phyloP scores from a whole-genome alignment of 2,113 vertebrate species.

The Anguilla japonica region DNA sequence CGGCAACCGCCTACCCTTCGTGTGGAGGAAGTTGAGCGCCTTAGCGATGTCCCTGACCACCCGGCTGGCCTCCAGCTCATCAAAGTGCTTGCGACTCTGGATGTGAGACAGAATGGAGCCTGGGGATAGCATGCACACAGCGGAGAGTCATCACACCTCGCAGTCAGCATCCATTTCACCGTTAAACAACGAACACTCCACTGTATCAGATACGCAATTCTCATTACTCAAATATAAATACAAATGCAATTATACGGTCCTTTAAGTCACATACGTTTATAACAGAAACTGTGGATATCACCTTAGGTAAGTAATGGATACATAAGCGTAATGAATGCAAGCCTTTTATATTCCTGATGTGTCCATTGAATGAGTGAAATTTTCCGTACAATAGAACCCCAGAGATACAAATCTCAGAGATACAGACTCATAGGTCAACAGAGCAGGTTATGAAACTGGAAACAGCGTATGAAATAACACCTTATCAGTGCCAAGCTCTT shows the following conservation, averaged over 20 bases:
- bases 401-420: no score
- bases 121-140: conserved; percentile 42
- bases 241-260: no score
- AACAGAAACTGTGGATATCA: not conserved
- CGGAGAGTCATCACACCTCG: not conserved
- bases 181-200: not conserved
- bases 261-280: no score
- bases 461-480: not conserved
- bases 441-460: not conserved
- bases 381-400: no score
- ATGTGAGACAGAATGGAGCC: conserved; percentile 93
- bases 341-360: not conserved
- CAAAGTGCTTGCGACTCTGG: conserved; percentile 90
- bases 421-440: no score
- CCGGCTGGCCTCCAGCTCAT: conserved; percentile 91
- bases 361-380: no score
- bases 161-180: not conserved
- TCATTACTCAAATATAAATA: not conserved
- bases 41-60: conserved; percentile 89
- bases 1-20: conserved; percentile 76
- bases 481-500: no score
- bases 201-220: not conserved
- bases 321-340: not conserved
- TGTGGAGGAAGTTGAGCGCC: conserved; percentile 92
- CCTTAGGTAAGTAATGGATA: not conserved